Percentiles rank a stretch among this genome's conserved stretches.
phyloP scores from a whole-genome alignment of 2,797 vertebrate genomes.

The Pangasius mekongensis region DNA sequence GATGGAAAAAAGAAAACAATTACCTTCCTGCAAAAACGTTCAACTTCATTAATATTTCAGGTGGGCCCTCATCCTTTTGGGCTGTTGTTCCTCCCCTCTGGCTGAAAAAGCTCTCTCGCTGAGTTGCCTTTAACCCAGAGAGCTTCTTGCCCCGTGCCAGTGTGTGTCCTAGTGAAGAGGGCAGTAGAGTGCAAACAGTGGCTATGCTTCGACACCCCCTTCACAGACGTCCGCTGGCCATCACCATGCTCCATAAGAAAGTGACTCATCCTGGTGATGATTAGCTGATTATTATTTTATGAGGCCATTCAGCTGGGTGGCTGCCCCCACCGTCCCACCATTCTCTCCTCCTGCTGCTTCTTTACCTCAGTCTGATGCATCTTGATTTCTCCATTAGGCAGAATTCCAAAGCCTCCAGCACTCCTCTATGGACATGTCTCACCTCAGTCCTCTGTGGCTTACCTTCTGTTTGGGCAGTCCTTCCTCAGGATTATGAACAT shows the following conservation, averaged over 20 bases:
- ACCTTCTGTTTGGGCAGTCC: conserved; percentile 35
- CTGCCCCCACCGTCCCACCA: conserved; percentile 45
- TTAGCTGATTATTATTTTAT: conserved; percentile 75
- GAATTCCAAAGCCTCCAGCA: conserved; percentile 56
- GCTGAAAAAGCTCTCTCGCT: conserved; percentile 55
- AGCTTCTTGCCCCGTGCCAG: conserved; percentile 43
- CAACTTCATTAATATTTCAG: conserved; percentile 74
- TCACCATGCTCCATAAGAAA: conserved; percentile 53
- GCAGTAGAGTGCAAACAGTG: conserved; percentile 47
- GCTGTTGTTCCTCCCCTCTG: conserved; percentile 54
- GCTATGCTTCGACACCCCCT: conserved; percentile 31
- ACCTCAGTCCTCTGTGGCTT: conserved; percentile 45
- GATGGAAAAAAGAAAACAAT: conserved; percentile 62
- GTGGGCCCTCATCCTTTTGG: conserved; percentile 60
- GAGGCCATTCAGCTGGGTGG: conserved; percentile 65
- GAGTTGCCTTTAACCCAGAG: conserved; percentile 53
- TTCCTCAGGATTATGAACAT: background rate
- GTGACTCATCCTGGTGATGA: conserved; percentile 63
- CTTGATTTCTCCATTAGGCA: conserved; percentile 69
- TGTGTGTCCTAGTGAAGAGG: conserved; percentile 36
- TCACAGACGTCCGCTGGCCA: conserved; percentile 52
- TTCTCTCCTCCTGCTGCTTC: conserved; percentile 45
- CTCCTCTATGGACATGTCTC: conserved; percentile 34
- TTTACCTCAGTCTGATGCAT: conserved; percentile 51
- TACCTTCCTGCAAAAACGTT: conserved; percentile 63